phyloP scores from a whole-genome alignment of 2,888 invertebrate species.

The Macaria notata region DNA sequence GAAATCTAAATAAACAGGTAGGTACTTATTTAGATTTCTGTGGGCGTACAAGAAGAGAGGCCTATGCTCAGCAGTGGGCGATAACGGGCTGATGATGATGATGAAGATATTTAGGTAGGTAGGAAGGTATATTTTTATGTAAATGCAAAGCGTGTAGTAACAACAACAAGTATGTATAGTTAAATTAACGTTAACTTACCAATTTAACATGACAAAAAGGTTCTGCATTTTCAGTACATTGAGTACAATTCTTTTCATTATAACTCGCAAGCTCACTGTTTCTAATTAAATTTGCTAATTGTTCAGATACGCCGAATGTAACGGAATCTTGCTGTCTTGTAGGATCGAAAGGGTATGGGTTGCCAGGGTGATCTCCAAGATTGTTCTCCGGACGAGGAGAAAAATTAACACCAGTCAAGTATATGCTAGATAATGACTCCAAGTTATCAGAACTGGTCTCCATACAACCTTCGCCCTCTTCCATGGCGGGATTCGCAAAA shows the following conservation, averaged over 20 bases:
- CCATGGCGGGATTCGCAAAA: not conserved
- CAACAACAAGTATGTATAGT: too few species aligned
- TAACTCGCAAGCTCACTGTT: constrained; percentile 4
- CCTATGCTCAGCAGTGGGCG: too few species aligned
- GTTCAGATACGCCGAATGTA: constrained; percentile 3
- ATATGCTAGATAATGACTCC: constrained; percentile 14
- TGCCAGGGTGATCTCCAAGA: constrained; percentile 16
- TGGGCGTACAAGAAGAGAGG: too few species aligned
- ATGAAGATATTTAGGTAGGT: too few species aligned
- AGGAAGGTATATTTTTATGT: too few species aligned
- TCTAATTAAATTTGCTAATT: constrained; percentile 1
- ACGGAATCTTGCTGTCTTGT: constrained; percentile 10
- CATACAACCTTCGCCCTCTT: constrained; percentile 1
- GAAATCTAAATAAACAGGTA: too few species aligned
- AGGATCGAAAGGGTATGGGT: constrained; percentile 14
- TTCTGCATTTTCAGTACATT: constrained; percentile 31
- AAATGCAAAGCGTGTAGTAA: too few species aligned
- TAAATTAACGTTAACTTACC: constrained; percentile 16
- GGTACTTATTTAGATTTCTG: too few species aligned
- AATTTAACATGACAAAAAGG: constrained; percentile 41
- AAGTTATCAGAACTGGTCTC: constrained; percentile 13
- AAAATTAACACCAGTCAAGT: constrained; percentile 1
- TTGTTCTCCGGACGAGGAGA: constrained; percentile 10
- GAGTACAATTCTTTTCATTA: constrained; percentile 20
- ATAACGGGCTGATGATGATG: too few species aligned